Base-by-base conservation (phyloP, 2,113 vertebrate species). In the Cacatua alba region DNA sequence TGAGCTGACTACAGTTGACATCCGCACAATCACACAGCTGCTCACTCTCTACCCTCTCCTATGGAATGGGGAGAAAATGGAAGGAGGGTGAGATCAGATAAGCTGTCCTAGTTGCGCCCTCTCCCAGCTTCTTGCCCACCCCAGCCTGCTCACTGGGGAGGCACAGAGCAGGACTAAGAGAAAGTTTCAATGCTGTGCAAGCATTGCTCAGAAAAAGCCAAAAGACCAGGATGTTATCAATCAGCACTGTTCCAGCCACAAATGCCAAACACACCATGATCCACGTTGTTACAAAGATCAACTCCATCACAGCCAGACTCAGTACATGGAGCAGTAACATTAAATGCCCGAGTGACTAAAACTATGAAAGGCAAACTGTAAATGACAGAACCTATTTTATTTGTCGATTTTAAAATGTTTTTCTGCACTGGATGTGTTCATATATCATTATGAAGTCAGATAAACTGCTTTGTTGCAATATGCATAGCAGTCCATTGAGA, bases 11-110 rank as follows among this genome's bases (percentile, higher is more conserved):
- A 26, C 8, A 62, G 3, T n/a, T 37, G 67, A 33, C 18, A 59
- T 15, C 4, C 39, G 41, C 48, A 68, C 8, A 33, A 7, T 20
- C 43, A 28, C 13, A 53, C 5, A 67, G 16, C 6, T 44, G 23
- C 15, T 83, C 11, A 18, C 24, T 53, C 4, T 1, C 6, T 78
- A 3, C 10, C 2, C 1, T 9, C 10, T 84, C 11, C 16, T 2
- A 17, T 8, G 26, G 17, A 82, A 59, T 2, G 23, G 11, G 9
- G 12, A 7, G 5, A 62, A 63, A 77, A 41, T 31, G 16, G 35
- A 76, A 67, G 7, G 21, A 62, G 75, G 26, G 10, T 41, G 16
- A 67, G 41, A 41, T 53, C 0, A 2, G 6, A 10, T 37, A 16
- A 37, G 7, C 7, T 43, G 11, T 46, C 48, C 29, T 25, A 29